These are phyloP conservation scores for Margaritifera margaritifera DNA, from an alignment of 2,888 invertebrate genomes.

Conservation along the genomic window DNA sequence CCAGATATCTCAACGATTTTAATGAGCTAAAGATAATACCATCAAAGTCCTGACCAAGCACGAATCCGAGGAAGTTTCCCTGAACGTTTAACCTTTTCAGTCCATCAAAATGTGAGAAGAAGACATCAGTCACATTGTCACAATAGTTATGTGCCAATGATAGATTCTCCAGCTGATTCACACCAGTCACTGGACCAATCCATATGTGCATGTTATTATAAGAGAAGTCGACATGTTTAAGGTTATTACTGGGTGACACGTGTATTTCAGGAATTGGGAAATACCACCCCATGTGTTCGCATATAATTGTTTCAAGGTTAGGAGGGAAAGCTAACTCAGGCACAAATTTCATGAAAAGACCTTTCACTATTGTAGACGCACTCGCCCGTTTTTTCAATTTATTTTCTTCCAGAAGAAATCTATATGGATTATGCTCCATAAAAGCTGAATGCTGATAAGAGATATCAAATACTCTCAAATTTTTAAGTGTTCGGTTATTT, in stretches of 20 bases:
- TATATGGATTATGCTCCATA: too few species aligned
- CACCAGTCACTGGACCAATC: conserved; percentile 15
- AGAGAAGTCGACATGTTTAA: conserved; percentile 10
- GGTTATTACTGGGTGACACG: conserved; percentile 14
- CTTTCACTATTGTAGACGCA: too few species aligned
- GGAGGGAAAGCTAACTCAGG: too few species aligned
- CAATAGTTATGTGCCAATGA: conserved; percentile 23
- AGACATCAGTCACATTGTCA: conserved; percentile 3
- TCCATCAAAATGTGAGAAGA: conserved; percentile 9
- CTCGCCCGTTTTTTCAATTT: too few species aligned
- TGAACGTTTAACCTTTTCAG: conserved; percentile 16
- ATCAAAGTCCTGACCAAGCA: conserved; percentile 10
- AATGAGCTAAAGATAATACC: conserved; percentile 21
- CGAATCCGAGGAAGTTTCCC: conserved; percentile 15
- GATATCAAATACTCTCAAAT: too few species aligned
- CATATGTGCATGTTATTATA: conserved; percentile 17
- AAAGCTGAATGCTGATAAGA: too few species aligned
- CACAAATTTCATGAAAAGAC: too few species aligned
- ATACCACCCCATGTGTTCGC: neutral
- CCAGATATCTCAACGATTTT: conserved; percentile 9
- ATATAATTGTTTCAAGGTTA: too few species aligned
- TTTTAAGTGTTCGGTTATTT: too few species aligned
- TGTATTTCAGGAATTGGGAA: conserved; percentile 2
- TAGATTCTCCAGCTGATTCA: conserved; percentile 12
- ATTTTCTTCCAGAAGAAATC: too few species aligned